Base-by-base conservation (phyloP, 2,113 vertebrate genomes). In the Calcarius ornatus region DNA sequence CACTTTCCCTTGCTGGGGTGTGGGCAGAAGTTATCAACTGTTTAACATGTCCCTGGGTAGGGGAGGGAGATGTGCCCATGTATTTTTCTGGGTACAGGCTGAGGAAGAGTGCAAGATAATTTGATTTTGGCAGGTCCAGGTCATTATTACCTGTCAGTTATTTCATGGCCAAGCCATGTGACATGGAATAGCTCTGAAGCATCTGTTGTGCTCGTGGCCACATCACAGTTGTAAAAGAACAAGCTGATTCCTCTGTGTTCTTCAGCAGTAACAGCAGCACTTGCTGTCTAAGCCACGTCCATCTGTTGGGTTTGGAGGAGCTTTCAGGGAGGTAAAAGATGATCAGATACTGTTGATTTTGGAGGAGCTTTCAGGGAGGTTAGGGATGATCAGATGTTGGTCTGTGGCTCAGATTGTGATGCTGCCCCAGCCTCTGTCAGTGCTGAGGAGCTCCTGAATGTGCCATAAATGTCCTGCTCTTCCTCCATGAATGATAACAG, bases 11-110 rank as follows among this genome's bases (percentile, higher is more conserved):
- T 23, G 18, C 13, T 68, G 30, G 43, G 6, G 4, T 18, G n/a
- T 5, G 4, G 43, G 19, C 2, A 45, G 22, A 40, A 50, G 24
- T 33, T 66, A 4, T 0, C 4, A 27, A 15, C 5, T 8, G 2
- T 21, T 53, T 60, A 27, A 17, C 3, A 1, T 48, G 3, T 12
- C 65, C 28, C 43, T 57, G 40, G 37, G 23, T 25, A n/a, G 21
- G 30, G 18, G 11, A 45, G 15, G 56, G 50, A 47, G 22, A 12
- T 42, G 12, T 22, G 5, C 25, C 56, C 16, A 0, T 11, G 11
- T 10, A 0, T 51, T 48, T 82, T 28, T 4, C 15, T 30, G 25
- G 18, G 7, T 35, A 3, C 30, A 37, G 37, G 45, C 42, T 68
- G 57, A 57, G 53, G 25, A 13, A 3, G 31, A 75, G 15, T 13